A percentile compares a stretch with the other conserved stretches of the same genome.
phyloP scores from a whole-genome alignment of 2,888 invertebrate genomes.

The Eristalis arbustorum region DNA sequence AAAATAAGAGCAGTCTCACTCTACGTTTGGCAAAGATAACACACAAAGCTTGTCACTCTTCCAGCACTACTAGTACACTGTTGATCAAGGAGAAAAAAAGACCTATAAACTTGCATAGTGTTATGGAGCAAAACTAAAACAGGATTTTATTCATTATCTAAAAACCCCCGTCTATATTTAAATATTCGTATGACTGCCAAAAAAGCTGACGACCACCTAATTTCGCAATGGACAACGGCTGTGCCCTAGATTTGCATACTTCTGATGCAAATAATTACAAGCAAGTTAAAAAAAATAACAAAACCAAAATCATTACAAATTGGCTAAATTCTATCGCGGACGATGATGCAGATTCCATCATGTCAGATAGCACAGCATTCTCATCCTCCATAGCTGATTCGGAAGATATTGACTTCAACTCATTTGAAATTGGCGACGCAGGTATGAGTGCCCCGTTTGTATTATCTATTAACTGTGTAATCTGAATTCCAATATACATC shows the following conservation, averaged over 20 bases:
- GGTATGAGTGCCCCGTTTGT: neutral
- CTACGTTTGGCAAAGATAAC: neutral
- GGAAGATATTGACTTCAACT: slow-evolving; percentile 20
- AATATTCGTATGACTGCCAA: neutral
- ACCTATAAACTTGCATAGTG: neutral
- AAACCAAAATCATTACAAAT: slow-evolving; percentile 31
- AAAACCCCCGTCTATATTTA: neutral
- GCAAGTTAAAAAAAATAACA: neutral
- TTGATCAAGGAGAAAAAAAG: neutral
- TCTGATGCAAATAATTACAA: neutral
- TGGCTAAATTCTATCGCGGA: slow-evolving; percentile 50
- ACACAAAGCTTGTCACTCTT: neutral
- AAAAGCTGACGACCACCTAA: neutral
- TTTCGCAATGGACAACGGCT: slow-evolving; percentile 11
- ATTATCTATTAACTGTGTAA: neutral
- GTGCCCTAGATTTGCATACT: neutral
- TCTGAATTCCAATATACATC: neutral
- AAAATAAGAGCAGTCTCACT: neutral
- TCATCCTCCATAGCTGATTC: slow-evolving; percentile 55
- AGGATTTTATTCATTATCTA: neutral
- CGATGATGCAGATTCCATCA: slow-evolving; percentile 45
- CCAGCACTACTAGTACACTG: neutral
- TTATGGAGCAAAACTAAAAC: neutral
- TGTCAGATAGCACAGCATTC: slow-evolving; percentile 40
- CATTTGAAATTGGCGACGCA: neutral